Percentiles rank a stretch among this genome's conserved stretches.
Conservation (phyloP, 2,797 vertebrate genomes). For the Gobio occitaniae region DNA sequence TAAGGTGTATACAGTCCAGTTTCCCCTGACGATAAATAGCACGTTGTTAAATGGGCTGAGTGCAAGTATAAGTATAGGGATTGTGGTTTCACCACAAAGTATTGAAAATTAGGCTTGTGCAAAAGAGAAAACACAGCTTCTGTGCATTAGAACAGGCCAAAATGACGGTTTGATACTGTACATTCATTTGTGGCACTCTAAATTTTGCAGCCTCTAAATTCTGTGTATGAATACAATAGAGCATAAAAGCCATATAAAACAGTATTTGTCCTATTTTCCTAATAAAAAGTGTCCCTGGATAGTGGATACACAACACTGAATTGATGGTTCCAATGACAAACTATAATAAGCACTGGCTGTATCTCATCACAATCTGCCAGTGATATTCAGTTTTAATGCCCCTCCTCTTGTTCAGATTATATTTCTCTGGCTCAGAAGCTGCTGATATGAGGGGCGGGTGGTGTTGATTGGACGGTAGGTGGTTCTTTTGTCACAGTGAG, state of each 20-base stretch:
- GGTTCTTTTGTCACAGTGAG: slow-evolving; percentile 20
- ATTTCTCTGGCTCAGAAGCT: slow-evolving; percentile 23
- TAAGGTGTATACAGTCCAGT: background rate
- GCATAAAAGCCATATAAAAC: background rate
- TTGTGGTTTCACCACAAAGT: background rate
- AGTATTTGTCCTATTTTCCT: background rate
- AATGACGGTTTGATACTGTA: background rate
- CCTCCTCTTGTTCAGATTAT: slow-evolving; percentile 19
- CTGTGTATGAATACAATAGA: background rate
- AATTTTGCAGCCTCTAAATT: background rate
- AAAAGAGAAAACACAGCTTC: background rate
- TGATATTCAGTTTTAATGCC: slow-evolving; percentile 5
- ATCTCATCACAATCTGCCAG: slow-evolving; percentile 25
- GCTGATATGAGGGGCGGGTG: background rate
- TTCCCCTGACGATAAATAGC: background rate
- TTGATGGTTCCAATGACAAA: background rate
- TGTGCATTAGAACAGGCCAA: background rate
- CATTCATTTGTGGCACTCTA: background rate
- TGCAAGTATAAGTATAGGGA: background rate
- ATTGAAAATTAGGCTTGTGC: background rate
- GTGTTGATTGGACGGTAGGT: slow-evolving; percentile 6
- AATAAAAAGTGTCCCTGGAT: slow-evolving; percentile 2
- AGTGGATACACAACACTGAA: slow-evolving; percentile 17
- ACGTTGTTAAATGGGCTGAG: background rate
- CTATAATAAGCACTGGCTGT: slow-evolving; percentile 13